These are phyloP conservation scores for Campoletis sonorensis DNA, from an alignment of 1,140 invertebrate species.

Conservation along the genomic window DNA sequence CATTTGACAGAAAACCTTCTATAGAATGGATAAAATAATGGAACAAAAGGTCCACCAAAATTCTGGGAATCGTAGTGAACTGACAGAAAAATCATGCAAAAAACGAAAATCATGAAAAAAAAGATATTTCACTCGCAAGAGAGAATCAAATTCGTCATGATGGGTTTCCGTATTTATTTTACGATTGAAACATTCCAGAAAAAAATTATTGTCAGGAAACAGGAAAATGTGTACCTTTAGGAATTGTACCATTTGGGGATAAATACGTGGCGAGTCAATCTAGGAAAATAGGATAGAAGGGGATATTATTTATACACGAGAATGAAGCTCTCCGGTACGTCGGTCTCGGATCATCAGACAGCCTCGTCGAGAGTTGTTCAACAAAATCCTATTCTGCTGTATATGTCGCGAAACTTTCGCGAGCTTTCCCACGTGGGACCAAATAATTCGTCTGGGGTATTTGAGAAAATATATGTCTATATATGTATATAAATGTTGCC, in stretches of 20 bases:
- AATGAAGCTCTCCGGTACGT: slow-evolving; percentile 14
- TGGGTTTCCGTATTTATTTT: too few relatives aligned
- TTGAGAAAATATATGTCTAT: not conserved
- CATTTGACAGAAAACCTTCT: too few relatives aligned
- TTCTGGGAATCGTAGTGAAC: too few relatives aligned
- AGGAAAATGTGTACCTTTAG: too few relatives aligned
- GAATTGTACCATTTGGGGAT: not conserved
- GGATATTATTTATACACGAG: not conserved
- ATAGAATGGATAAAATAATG: too few relatives aligned
- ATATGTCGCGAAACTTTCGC: slow-evolving; percentile 32
- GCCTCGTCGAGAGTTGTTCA: slow-evolving; percentile 18
- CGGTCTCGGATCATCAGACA: slow-evolving; percentile 21
- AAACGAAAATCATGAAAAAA: too few relatives aligned
- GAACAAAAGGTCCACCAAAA: too few relatives aligned
- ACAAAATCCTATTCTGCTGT: slow-evolving; percentile 4
- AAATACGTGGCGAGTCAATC: not conserved
- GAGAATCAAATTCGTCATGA: too few relatives aligned
- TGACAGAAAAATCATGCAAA: too few relatives aligned
- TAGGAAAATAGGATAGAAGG: not conserved
- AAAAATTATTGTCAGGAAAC: too few relatives aligned
- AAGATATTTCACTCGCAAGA: too few relatives aligned
- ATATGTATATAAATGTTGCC: not conserved
- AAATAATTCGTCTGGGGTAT: slow-evolving; percentile 43
- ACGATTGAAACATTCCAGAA: too few relatives aligned
- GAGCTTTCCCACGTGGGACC: slow-evolving; percentile 26